A percentile compares a stretch with the other conserved stretches of the same genome.
Conservation (phyloP, 2,113 vertebrate genomes). For the Rhinolophus ferrumequinum region DNA sequence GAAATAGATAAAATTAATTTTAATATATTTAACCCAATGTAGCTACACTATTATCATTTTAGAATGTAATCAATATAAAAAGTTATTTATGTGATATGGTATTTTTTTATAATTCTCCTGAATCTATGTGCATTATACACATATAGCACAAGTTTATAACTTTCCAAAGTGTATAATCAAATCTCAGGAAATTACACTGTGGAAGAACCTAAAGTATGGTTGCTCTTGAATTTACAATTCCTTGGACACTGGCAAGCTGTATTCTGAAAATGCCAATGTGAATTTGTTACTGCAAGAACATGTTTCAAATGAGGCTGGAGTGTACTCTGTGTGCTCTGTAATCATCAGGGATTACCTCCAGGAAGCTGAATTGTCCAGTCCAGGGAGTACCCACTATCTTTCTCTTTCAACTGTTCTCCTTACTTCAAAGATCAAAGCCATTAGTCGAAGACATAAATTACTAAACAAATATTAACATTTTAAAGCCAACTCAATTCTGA, state of each 20-base stretch:
- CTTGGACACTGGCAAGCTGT: not conserved
- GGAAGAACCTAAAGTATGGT: not conserved
- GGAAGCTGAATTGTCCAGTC: not conserved
- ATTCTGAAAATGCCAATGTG: not conserved
- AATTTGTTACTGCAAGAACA: not conserved
- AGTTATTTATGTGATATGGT: not conserved
- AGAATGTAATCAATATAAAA: not conserved
- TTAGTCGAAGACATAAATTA: slow-evolving; percentile 58
- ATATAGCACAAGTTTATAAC: not conserved
- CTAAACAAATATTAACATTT: slow-evolving; percentile 53
- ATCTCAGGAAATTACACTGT: not conserved
- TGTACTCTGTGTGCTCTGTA: not conserved
- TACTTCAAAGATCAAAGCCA: slow-evolving; percentile 65
- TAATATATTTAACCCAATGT: not conserved
- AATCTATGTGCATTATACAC: not conserved
- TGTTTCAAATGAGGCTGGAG: not conserved
- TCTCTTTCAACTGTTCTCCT: slow-evolving; percentile 32
- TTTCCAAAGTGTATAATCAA: not conserved
- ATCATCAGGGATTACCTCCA: not conserved
- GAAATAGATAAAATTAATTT: not conserved
- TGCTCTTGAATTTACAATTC: not conserved
- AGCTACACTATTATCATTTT: not conserved
- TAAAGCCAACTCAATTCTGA: slow-evolving; percentile 45
- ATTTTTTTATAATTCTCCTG: not conserved
- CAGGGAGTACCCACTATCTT: not conserved